Evolutionary conservation across 2,888 invertebrate genomes (phyloP).

Genomic region (Plagodis pulveraria): DNA sequence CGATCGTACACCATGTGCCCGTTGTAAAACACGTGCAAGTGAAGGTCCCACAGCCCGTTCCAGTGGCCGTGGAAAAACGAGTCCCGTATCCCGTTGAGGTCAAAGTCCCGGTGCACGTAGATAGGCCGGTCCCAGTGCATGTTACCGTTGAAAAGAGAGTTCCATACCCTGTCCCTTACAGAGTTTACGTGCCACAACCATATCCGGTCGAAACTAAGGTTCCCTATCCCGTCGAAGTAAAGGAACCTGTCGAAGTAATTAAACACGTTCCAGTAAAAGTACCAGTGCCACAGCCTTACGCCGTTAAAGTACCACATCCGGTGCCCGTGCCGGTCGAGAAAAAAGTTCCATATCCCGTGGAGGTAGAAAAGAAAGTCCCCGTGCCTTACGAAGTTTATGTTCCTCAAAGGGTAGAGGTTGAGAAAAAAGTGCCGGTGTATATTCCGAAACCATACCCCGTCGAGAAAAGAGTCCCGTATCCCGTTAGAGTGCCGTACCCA

Average conservation of each 20-base stretch:
- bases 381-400: constrained; percentile 39
- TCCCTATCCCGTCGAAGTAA: constrained; percentile 75
- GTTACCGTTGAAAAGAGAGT: constrained; percentile 73
- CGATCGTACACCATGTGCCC: constrained; percentile 75
- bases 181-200: constrained; percentile 76
- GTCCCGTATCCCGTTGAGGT: constrained; percentile 75
- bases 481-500: constrained; percentile 68
- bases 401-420: constrained; percentile 49
- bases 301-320: constrained; percentile 58
- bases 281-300: constrained; percentile 77
- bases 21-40: constrained; percentile 71
- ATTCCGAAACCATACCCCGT: constrained; percentile 50
- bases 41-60: constrained; percentile 71
- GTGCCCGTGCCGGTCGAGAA: constrained; percentile 57
- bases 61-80: constrained; percentile 68
- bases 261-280: constrained; percentile 73
- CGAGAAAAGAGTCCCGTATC: constrained; percentile 69
- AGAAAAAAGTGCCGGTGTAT: constrained; percentile 56
- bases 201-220: constrained; percentile 83
- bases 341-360: constrained; percentile 69
- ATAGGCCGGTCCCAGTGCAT: constrained; percentile 70
- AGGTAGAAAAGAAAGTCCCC: constrained; percentile 75
- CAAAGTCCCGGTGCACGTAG: constrained; percentile 66
- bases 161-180: constrained; percentile 74
- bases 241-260: constrained; percentile 75